These are phyloP conservation scores for Tapera naevia DNA, from an alignment of 2,797 vertebrate genomes.

Conservation along the genomic window DNA sequence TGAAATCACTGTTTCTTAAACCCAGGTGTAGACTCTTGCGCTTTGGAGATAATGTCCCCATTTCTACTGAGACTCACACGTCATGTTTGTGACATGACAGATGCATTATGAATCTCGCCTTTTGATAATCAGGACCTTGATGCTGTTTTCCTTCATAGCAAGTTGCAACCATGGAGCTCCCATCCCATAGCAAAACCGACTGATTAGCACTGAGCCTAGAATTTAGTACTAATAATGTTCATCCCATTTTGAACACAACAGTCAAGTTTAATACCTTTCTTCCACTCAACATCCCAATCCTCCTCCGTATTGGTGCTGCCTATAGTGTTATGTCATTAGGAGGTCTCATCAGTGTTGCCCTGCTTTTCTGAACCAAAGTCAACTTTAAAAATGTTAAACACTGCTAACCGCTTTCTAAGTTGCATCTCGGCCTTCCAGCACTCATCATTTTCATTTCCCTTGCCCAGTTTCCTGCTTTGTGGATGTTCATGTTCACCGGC, in stretches of 20 bases:
- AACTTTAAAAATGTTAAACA: conserved; percentile 29
- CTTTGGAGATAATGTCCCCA: not conserved
- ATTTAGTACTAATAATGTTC: not conserved
- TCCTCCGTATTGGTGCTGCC: not conserved
- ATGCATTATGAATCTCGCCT: not conserved
- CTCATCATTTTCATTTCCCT: not conserved
- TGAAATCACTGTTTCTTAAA: not conserved
- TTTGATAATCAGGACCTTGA: not conserved
- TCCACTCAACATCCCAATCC: not conserved
- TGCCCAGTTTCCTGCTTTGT: not conserved
- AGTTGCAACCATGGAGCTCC: not conserved
- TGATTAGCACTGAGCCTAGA: not conserved
- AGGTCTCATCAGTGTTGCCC: not conserved
- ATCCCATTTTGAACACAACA: not conserved
- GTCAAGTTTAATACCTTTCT: not conserved
- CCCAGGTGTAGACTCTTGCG: not conserved
- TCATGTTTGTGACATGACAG: not conserved
- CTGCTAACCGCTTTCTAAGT: conserved; percentile 40
- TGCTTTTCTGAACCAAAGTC: conserved; percentile 3
- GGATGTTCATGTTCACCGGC: not conserved
- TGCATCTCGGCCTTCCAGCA: not conserved
- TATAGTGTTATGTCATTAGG: not conserved
- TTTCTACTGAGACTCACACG: not conserved
- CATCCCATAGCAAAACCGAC: not conserved
- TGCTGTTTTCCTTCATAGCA: not conserved